Evolutionary conservation across 2,888 invertebrate genomes (phyloP), one percentile per base, ranked within the genome.

Genomic region (Cremastobaeus sp.): DNA sequence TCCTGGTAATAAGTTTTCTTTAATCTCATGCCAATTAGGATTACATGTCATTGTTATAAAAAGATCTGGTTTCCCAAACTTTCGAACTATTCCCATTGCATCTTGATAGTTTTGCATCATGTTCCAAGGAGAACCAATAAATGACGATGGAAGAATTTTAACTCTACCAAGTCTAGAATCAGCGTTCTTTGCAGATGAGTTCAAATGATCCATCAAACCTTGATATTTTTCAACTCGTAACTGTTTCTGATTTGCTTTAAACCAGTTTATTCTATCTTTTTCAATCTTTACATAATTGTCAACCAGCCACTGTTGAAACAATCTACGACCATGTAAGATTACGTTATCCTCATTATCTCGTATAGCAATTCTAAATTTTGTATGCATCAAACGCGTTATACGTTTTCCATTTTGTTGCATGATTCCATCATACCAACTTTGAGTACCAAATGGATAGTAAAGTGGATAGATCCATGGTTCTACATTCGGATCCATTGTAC

Each of bases 41-140:
- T 25, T 25, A n/a, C n/a, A n/a, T n/a, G n/a, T n/a, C n/a, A n/a
- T n/a, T n/a, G 25, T 75, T 74, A 76, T 37, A 18, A 76, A 75
- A 28, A 75, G 12, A 73, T 75, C 57, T n/a, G 73, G 66, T 69
- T 74, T 74, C 17, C 71, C 74, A 21, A 43, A 54, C 21, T 69
- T 73, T 9, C 62, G 20, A 6, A 65, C 73, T 12, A 73, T 69
- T 5, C 55, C 60, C 77, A 77, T 77, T n/a, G 76, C 71, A 59
- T 79, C 76, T 52, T 78, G 76, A 48, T 72, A 75, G 32, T 48
- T 35, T n/a, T 73, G 60, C 47, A 62, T 32, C 75, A 73, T 62
- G 18, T 48, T 39, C 17, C 60, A 11, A 4, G 60, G 39, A 5
- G 60, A 62, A 11, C 48, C 60, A 17, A 34, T 35, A 14, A 47